Conservation (phyloP, 2,888 invertebrate genomes). For the Ecliptopera silaceata region DNA sequence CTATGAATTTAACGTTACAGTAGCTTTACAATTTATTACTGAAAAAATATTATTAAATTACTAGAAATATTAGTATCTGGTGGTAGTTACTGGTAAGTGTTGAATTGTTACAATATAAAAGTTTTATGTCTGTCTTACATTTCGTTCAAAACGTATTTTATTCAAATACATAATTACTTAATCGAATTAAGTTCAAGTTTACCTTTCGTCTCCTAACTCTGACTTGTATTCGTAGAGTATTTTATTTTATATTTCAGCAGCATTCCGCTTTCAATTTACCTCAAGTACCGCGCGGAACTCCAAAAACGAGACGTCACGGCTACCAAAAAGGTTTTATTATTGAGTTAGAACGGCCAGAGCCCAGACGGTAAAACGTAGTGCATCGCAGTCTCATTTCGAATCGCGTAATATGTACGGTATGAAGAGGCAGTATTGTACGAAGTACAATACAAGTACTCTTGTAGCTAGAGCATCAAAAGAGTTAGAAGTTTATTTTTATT, state of each 20-base stretch:
- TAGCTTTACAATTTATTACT: no score
- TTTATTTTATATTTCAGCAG: constrained; percentile 9
- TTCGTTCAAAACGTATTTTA: no score
- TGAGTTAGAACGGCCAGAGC: constrained; percentile 72
- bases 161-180: no score
- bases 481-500: not conserved
- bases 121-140: no score
- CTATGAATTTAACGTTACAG: not conserved
- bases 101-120: no score
- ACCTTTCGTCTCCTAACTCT: not conserved
- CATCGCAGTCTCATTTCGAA: constrained; percentile 59
- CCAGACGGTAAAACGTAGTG: constrained; percentile 58
- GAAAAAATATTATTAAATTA: no score
- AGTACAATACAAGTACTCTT: constrained; percentile 53
- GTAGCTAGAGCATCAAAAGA: not conserved
- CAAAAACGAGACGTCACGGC: constrained; percentile 62
- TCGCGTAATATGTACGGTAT: constrained; percentile 36
- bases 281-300: constrained; percentile 46
- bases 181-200: no score
- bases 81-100: no score
- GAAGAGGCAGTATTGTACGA: constrained; percentile 60
- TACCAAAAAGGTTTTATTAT: constrained; percentile 75
- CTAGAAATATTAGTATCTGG: no score
- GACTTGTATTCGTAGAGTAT: constrained; percentile 1
- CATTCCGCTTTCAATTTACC: constrained; percentile 22